Conservation (phyloP, 2,113 vertebrate genomes). For the Plectropomus leopardus region DNA sequence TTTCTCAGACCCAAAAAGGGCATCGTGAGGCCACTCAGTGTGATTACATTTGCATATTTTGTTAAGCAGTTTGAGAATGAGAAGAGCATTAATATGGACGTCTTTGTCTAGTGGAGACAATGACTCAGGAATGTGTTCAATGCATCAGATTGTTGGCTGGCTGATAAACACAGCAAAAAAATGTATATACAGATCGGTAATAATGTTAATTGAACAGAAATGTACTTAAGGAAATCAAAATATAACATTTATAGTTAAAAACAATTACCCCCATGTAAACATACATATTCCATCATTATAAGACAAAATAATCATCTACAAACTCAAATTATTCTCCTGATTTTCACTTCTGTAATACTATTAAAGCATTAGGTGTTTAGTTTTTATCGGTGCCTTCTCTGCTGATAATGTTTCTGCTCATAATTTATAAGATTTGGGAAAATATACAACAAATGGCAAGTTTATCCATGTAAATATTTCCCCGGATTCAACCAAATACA, state of each 20-base stretch:
- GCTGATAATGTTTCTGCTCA: constrained; percentile 17
- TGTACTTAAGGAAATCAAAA: neutral
- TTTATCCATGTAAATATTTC: constrained; percentile 49
- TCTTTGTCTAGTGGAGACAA: constrained; percentile 25
- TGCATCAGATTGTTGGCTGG: neutral
- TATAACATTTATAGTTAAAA: neutral
- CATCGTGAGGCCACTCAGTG: constrained; percentile 35
- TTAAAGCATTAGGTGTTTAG: neutral
- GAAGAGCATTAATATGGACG: neutral
- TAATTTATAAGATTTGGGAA: constrained; percentile 22
- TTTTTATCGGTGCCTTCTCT: neutral
- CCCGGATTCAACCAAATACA: constrained; percentile 46
- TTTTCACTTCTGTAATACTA: neutral
- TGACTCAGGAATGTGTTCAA: neutral
- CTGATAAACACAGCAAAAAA: constrained; percentile 15
- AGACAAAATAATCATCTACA: neutral
- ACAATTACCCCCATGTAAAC: neutral
- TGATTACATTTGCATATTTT: constrained; percentile 66
- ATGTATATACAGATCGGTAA: neutral
- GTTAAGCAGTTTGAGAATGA: constrained; percentile 16
- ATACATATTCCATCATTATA: neutral
- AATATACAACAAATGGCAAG: constrained; percentile 58
- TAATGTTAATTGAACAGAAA: neutral
- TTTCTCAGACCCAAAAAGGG: constrained; percentile 33
- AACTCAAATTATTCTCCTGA: neutral